Conservation (phyloP, 2,797 vertebrate genomes). For the Propithecus deckenii region DNA sequence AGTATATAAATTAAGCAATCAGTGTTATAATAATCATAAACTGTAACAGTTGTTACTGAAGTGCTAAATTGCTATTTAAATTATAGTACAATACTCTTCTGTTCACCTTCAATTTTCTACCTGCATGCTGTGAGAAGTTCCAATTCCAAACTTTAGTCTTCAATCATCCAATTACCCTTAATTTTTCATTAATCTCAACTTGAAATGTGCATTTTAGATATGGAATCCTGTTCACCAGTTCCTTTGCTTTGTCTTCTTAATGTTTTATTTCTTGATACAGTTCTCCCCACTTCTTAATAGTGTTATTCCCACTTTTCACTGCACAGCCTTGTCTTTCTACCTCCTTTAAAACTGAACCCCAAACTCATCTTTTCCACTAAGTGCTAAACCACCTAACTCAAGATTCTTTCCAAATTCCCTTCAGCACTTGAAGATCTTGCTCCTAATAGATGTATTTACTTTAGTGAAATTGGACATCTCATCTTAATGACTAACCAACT, state of each 20-base stretch:
- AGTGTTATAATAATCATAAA: not conserved
- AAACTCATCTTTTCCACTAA: conserved; percentile 64
- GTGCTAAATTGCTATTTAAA: conserved; percentile 33
- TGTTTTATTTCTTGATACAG: not conserved
- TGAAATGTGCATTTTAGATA: not conserved
- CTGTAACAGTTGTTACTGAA: not conserved
- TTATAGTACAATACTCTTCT: not conserved
- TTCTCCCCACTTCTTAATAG: not conserved
- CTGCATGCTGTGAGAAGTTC: not conserved
- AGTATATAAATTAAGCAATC: conserved; percentile 6
- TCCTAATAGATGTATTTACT: conserved; percentile 45
- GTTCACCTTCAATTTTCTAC: conserved; percentile 29
- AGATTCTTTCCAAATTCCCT: conserved; percentile 40
- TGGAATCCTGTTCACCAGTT: not conserved
- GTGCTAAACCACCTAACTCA: conserved; percentile 45
- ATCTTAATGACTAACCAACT: conserved; percentile 60
- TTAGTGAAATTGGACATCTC: conserved; percentile 49
- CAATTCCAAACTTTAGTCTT: conserved; percentile 37
- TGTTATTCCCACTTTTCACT: not conserved
- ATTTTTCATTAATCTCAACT: conserved; percentile 21
- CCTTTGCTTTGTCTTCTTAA: not conserved
- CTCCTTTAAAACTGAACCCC: conserved; percentile 37
- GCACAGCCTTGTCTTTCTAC: conserved; percentile 29
- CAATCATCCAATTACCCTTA: not conserved
- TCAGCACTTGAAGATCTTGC: conserved; percentile 43